Conservation (phyloP, 2,797 vertebrate genomes). For the Thripadectes ignobilis region DNA sequence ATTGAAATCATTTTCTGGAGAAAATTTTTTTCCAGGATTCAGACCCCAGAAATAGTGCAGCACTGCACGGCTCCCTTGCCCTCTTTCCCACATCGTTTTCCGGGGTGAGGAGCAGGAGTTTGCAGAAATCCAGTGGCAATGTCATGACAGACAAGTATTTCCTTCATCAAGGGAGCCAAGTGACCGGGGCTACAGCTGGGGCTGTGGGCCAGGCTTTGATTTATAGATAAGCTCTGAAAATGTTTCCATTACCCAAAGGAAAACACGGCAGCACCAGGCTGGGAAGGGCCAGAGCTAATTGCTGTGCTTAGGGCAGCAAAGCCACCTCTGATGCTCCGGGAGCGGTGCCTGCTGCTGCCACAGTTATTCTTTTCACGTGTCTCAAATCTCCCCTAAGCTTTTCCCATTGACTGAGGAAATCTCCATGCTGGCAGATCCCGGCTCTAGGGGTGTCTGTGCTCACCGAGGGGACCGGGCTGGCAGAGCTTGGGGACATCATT, state of each 20-base stretch:
- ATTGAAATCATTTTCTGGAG: conserved; percentile 54
- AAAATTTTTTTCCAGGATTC: conserved; percentile 7
- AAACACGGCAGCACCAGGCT: neutral
- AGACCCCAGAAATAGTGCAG: neutral
- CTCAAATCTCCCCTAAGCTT: conserved; percentile 36
- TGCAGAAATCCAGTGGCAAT: conserved; percentile 26
- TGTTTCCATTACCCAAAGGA: conserved; percentile 19
- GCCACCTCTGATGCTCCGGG: neutral
- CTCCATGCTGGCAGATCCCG: neutral
- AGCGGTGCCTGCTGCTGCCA: neutral
- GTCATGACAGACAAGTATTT: conserved; percentile 19
- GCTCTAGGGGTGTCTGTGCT: neutral
- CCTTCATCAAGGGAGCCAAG: neutral
- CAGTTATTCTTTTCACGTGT: neutral
- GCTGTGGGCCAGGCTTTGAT: neutral
- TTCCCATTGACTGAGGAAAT: neutral
- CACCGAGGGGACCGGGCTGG: neutral
- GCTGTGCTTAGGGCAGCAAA: neutral
- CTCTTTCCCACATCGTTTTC: neutral
- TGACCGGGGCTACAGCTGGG: neutral
- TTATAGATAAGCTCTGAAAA: conserved; percentile 30
- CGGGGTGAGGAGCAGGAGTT: neutral
- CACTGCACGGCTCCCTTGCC: neutral
- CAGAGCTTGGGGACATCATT: neutral
- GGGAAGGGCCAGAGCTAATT: neutral